Conservation (phyloP, 1,140 invertebrate species). For the Plodia interpunctella region DNA sequence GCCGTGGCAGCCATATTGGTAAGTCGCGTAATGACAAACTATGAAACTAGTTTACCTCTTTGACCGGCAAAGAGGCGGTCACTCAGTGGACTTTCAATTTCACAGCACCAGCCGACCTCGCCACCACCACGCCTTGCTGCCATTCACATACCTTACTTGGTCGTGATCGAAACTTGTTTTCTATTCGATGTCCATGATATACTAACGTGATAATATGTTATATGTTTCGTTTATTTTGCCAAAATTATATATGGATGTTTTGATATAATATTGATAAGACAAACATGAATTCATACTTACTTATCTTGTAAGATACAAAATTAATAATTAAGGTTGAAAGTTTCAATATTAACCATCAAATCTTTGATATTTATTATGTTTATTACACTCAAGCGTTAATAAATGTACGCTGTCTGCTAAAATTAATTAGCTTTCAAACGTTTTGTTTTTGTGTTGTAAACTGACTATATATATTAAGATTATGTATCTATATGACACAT, state of each 20-base stretch:
- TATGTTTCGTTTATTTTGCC: too few species aligned
- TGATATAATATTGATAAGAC: too few species aligned
- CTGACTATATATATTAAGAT: too few species aligned
- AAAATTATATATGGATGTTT: too few species aligned
- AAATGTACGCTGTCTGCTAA: neutral
- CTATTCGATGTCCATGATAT: slow-evolving; percentile 27
- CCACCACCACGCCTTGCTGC: slow-evolving; percentile 51
- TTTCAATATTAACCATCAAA: neutral
- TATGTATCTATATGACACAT: too few species aligned
- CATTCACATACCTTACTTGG: slow-evolving; percentile 62
- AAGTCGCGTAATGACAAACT: slow-evolving; percentile 4
- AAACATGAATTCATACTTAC: too few species aligned
- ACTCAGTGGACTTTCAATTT: slow-evolving; percentile 54
- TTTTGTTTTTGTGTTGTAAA: too few species aligned
- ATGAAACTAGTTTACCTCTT: slow-evolving; percentile 20
- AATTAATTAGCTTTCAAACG: too few species aligned
- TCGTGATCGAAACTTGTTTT: slow-evolving; percentile 65
- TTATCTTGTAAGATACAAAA: too few species aligned
- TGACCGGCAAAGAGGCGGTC: slow-evolving; percentile 11
- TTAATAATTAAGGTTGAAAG: too few species aligned
- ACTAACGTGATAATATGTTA: neutral
- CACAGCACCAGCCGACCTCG: slow-evolving; percentile 52
- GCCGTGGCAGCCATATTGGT: slow-evolving; percentile 7
- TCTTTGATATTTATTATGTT: neutral
- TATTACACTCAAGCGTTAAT: neutral